Base-by-base conservation (phyloP, 2,113 vertebrate genomes). In the Amia ocellicauda region DNA sequence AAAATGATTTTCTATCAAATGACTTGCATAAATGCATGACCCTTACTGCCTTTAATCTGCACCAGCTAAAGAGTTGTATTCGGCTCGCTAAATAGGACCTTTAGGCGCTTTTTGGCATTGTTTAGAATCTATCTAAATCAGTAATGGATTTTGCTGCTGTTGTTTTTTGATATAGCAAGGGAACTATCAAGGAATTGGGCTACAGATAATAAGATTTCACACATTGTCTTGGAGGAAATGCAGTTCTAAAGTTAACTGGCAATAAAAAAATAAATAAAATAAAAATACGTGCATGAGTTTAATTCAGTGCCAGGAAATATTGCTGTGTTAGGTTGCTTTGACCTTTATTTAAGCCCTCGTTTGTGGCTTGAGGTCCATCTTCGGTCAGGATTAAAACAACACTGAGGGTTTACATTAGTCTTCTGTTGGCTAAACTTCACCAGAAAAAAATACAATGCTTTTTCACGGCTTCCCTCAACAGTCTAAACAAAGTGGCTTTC, bases 21-120 rank as follows among this genome's bases (percentile, higher is more conserved):
- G 27, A 56, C 53, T 56, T 56, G 27, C 53, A 56, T 31, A 56
- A 56, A 56, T 31, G 26, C 53, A 56, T 56, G 53, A 56, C 27
- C 51, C 53, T 56, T 17, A 26, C 53, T 28, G 27, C 16, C 26
- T 9, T 56, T 29, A 8, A 16, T 29, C 29, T 56, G 53, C 27
- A 17, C 26, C 27, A 31, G 16, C 14, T 29, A 24, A 56, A 29
- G 53, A 28, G 27, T 4, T 19, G 53, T 29, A 56, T 29, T 56
- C 11, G 27, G 53, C 53, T 56, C 7, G 53, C 53, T 56, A 56
- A 56, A 28, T 56, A 56, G 7, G 16, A 56, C 26, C 53, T 56
- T 17, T 26, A 29, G 53, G 53, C 24, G 29, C 52, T 56, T 56
- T 56, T 24, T 1, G 27, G 53, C 53, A 56, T 28, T 28, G 26